Percentiles rank a stretch among this genome's conserved stretches.
Conservation (phyloP, 2,797 vertebrate genomes). For the Amphiprion clarkii region DNA sequence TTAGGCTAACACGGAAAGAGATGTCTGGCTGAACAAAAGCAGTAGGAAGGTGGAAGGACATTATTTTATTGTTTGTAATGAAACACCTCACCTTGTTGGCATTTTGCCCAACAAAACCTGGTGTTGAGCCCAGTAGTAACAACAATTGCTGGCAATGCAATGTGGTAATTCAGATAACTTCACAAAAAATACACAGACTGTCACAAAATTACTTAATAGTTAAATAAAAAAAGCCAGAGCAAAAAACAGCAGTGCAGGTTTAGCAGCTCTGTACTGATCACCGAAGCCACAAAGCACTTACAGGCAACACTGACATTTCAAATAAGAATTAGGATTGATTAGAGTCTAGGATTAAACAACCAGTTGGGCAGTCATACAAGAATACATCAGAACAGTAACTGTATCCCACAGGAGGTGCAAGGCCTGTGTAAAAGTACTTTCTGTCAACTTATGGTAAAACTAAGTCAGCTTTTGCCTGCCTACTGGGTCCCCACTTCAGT, state of each 20-base stretch:
- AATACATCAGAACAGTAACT: conserved; percentile 4
- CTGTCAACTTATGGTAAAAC: conserved; percentile 15
- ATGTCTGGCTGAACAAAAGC: conserved; percentile 35
- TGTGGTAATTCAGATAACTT: conserved; percentile 10
- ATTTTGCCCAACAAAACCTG: not conserved
- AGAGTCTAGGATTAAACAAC: too few relatives aligned
- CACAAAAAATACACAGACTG: not conserved
- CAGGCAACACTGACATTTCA: not conserved
- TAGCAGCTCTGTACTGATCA: not conserved
- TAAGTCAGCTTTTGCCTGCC: not conserved
- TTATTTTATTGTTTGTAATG: conserved; percentile 23
- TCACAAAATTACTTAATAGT: conserved; percentile 3
- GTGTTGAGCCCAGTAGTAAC: not conserved
- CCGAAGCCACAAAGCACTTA: not conserved
- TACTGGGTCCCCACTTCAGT: not conserved
- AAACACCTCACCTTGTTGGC: conserved; percentile 9
- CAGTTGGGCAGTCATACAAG: not conserved
- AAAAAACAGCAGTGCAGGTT: not conserved
- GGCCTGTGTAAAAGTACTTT: conserved; percentile 2
- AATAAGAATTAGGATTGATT: not conserved
- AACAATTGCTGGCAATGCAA: not conserved
- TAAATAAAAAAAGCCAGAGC: not conserved
- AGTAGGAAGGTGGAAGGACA: conserved; percentile 12
- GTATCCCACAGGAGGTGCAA: not conserved
- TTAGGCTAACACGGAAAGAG: conserved; percentile 26